phyloP scores from a whole-genome alignment of 2,113 vertebrate species.

The Laticauda laticaudata region DNA sequence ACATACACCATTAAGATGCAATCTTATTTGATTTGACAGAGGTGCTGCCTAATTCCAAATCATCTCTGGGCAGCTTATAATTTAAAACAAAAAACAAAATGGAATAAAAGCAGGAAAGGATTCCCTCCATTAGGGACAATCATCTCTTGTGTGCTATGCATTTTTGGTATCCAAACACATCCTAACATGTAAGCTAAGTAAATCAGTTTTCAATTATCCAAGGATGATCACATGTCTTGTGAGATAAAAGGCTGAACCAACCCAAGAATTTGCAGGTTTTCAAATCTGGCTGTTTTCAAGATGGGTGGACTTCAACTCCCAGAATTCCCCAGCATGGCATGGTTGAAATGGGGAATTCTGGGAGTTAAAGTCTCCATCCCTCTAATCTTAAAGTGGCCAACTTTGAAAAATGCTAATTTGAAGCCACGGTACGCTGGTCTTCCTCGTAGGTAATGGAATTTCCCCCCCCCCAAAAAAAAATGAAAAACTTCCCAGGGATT shows the following conservation, averaged over 20 bases:
- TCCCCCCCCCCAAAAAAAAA: neutral
- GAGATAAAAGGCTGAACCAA: neutral
- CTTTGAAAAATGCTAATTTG: neutral
- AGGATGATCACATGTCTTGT: neutral
- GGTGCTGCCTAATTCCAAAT: neutral
- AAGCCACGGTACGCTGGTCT: neutral
- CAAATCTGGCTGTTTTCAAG: neutral
- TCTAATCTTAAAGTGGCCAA: neutral
- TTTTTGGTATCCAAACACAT: neutral
- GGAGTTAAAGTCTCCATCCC: neutral
- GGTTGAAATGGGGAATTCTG: neutral
- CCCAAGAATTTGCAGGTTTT: neutral
- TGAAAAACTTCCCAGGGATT: neutral
- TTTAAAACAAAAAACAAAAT: neutral
- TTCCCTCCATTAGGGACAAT: neutral
- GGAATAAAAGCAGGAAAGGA: neutral
- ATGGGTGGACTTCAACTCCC: neutral
- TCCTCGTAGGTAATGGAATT: neutral
- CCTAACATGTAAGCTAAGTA: neutral
- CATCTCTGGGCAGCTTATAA: neutral
- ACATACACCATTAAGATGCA: conserved; percentile 12
- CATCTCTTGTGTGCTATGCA: neutral
- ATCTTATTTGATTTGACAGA: neutral
- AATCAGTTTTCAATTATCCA: neutral
- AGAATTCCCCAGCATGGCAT: neutral